Evolutionary conservation across 2,888 invertebrate genomes (phyloP).

Genomic region (Julus scandinavius): DNA sequence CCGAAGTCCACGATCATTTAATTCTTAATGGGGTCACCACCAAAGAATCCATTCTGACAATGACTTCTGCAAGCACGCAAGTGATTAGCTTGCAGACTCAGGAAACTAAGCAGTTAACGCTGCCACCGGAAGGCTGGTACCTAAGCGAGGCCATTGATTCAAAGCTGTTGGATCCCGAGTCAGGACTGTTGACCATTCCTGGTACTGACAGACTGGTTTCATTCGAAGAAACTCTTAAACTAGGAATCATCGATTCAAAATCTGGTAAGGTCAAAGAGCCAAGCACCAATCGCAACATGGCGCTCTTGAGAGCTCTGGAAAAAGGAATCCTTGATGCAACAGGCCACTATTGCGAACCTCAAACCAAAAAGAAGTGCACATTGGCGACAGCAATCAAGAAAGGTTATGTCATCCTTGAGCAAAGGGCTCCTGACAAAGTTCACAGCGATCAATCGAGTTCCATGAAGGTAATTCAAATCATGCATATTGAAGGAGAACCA

Average conservation of each 20-base stretch:
- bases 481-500: slow-evolving; percentile 76
- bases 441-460: background rate
- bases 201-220: slow-evolving; percentile 85
- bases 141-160: slow-evolving; percentile 84
- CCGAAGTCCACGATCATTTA: background rate
- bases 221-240: slow-evolving; percentile 86
- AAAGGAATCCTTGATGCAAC: slow-evolving; percentile 80
- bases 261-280: slow-evolving; percentile 86
- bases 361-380: slow-evolving; percentile 69
- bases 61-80: slow-evolving; percentile 47
- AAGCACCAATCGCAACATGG: slow-evolving; percentile 73
- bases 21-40: background rate
- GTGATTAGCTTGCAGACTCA: slow-evolving; percentile 49
- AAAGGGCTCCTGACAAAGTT: slow-evolving; percentile 59
- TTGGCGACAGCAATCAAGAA: slow-evolving; percentile 80
- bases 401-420: slow-evolving; percentile 74
- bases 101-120: slow-evolving; percentile 69
- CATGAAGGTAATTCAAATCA: slow-evolving; percentile 74
- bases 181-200: slow-evolving; percentile 86
- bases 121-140: slow-evolving; percentile 86
- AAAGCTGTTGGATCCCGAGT: slow-evolving; percentile 82
- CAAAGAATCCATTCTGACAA: slow-evolving; percentile 44
- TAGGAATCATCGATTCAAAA: slow-evolving; percentile 84
- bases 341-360: slow-evolving; percentile 75
- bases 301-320: slow-evolving; percentile 79